Evolutionary conservation across 2,888 invertebrate genomes (phyloP).

Genomic region (Dioctria linearis): DNA sequence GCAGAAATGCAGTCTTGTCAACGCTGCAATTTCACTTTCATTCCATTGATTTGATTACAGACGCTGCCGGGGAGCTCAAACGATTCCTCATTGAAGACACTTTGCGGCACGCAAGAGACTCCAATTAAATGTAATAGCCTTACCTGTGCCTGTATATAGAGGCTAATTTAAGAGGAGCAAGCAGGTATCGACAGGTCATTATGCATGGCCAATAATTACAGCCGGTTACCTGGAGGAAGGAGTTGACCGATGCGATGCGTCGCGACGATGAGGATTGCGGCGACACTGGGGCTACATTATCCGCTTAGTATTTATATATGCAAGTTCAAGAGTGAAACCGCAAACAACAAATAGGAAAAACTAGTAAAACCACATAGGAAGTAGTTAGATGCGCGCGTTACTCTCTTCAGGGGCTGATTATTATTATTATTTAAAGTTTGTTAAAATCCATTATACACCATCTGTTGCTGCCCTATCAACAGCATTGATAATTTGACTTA

Average conservation of each 20-base stretch:
- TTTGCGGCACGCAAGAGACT: not conserved
- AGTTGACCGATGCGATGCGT: not conserved
- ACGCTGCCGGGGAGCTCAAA: slow-evolving; percentile 1
- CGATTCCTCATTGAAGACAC: slow-evolving; percentile 4
- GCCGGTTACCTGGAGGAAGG: not conserved
- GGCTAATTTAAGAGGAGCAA: slow-evolving; percentile 5
- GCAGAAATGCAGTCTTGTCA: slow-evolving; percentile 22
- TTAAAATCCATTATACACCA: not conserved
- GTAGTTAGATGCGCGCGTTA: not conserved
- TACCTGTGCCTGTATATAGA: not conserved
- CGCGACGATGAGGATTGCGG: not conserved
- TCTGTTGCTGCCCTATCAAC: not conserved
- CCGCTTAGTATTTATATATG: not conserved
- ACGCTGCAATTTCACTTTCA: slow-evolving; percentile 38
- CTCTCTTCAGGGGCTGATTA: not conserved
- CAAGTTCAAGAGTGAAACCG: slow-evolving; percentile 51
- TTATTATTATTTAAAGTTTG: no score
- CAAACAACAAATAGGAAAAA: not conserved
- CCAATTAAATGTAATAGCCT: slow-evolving; percentile 32
- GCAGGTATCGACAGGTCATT: slow-evolving; percentile 41
- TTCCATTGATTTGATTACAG: slow-evolving; percentile 32
- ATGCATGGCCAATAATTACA: slow-evolving; percentile 37
- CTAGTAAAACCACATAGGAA: not conserved
- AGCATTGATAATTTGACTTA: not conserved
- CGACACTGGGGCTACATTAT: not conserved